A percentile compares a stretch with the other conserved stretches of the same genome.
Evolutionary conservation across 2,113 vertebrate species (phyloP).

Genomic region (Cochlearius cochlearius): DNA sequence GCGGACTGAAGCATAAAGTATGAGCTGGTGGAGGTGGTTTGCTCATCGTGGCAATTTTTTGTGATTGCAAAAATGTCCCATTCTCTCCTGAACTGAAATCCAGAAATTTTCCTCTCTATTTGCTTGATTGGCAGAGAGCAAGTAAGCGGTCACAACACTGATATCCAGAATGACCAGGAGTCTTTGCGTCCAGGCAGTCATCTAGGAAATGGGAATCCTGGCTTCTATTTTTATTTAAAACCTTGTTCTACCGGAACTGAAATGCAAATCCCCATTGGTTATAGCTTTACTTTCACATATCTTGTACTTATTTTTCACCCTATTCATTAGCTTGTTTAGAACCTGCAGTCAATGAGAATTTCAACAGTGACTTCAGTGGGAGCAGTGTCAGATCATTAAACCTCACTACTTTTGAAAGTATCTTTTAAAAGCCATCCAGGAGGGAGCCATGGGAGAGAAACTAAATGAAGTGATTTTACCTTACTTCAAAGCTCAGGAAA

Average conservation of each 20-base stretch:
- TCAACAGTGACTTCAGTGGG: not conserved
- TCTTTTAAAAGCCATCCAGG: conserved; percentile 3
- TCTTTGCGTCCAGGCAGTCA: not conserved
- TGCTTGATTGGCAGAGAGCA: not conserved
- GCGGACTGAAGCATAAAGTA: not conserved
- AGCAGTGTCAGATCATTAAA: conserved; percentile 14
- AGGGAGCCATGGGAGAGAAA: not conserved
- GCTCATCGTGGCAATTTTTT: not conserved
- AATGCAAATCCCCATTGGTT: not conserved
- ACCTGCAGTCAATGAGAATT: not conserved
- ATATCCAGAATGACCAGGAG: not conserved
- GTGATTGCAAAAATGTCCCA: not conserved
- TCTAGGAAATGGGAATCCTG: not conserved
- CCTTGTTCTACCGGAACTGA: not conserved
- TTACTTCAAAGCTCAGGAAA: not conserved
- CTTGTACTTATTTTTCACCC: not conserved
- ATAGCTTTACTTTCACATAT: not conserved
- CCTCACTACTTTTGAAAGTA: not conserved
- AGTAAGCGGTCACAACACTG: not conserved
- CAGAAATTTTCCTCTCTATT: not conserved
- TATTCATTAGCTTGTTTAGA: conserved; percentile 24
- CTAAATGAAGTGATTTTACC: not conserved
- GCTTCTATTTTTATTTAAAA: not conserved
- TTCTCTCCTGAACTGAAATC: not conserved
- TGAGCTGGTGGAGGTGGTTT: not conserved